Evolutionary conservation across 92 coral and sea anemone genomes (phyloP), one percentile per base, ranked within the genome.

Genomic region (Epizoanthus illoricatus): DNA sequence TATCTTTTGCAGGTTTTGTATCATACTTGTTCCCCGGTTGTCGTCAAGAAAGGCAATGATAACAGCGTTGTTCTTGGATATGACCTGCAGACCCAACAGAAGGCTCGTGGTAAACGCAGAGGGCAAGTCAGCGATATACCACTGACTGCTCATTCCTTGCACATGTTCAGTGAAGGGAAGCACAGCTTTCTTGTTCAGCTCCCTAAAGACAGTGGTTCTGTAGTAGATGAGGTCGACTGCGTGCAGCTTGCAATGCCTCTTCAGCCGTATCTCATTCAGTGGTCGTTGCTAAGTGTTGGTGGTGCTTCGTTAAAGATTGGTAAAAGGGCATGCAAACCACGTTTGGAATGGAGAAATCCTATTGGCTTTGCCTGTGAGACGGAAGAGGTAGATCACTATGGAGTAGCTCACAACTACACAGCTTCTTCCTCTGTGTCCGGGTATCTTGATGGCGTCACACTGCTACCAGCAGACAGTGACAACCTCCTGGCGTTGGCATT

Each of bases 301-400:
- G 84, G 84, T 16, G 45, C 84, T 20, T 43, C 84, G 11, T 73
- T 80, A 1, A 47, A 16, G 19, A 47, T 0, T 24, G 75, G 84
- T 12, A 2, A 8, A 4, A 80, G 61, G 49, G 16, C 23, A 0
- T 80, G 75, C 61, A n/a, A 13, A 6, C 84, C 84, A 0, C 36
- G 5, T 15, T 19, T 80, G 73, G 40, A 33, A 39, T 80, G 84
- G 84, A 47, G 75, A 49, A 80, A 80, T 39, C 84, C 84, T 17
- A 80, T 80, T 40, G 84, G 74, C 33, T 80, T 80, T 45, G 84
- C 75, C 57, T 80, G 84, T 39, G 84, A 80, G 52, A 66, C 65
- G 2, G 75, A 42, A 18, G 62, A 45, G 4, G 10, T 5, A 49
- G 62, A 66, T 56, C 84, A 80, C 62, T 80, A 80, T 11, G 84